Evolutionary conservation across 2,888 invertebrate genomes (phyloP), one percentile per base, ranked within the genome.

Genomic region (Nomada fucata): DNA sequence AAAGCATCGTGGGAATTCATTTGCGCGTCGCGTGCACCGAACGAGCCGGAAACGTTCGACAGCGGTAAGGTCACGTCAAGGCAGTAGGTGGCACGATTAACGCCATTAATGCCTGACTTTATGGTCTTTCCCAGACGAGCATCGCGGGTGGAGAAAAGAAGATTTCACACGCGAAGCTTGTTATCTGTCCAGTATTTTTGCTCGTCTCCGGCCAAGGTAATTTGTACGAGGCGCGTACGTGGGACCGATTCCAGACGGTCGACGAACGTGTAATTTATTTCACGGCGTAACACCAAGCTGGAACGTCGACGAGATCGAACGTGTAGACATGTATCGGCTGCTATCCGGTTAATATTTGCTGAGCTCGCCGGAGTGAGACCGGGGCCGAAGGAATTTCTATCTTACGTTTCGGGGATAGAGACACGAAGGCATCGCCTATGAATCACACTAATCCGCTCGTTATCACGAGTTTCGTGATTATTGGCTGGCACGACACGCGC

Each of bases 1-100:
- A 83, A 79, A 83, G 84, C 70, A 76, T 68, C 83, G 84, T 84
- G 84, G 78, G 83, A 83, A 84, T 79, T 82, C 29, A 78, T 78
- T 74, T 59, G 59, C 42, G 77, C 60, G 23, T 69, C 74, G 70
- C 70, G 75, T 70, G 64, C 44, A 53, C 64, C 44, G 23, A 47
- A 44, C 36, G 20, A 64, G 26, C 82, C 50, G 81, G 60, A 81
- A 80, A 44, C 57, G 50, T 71, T 61, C 61, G 71, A 72, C 55
- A 52, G 47, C n/a, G 10, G 53, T 50, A 61, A 67, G 72, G 60
- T 71, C 79, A 71, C 65, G 79, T 55, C 60, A n/a, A 44, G 67
- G 65, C 42, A 57, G 61, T 79, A 67, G 79, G 65, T 42, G 26
- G 61, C 11, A 72, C 80, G 79, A 80, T 80, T 72, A 79, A 79